phyloP scores from a whole-genome alignment of 2,797 vertebrate genomes.

The Cichlasoma orientale region DNA sequence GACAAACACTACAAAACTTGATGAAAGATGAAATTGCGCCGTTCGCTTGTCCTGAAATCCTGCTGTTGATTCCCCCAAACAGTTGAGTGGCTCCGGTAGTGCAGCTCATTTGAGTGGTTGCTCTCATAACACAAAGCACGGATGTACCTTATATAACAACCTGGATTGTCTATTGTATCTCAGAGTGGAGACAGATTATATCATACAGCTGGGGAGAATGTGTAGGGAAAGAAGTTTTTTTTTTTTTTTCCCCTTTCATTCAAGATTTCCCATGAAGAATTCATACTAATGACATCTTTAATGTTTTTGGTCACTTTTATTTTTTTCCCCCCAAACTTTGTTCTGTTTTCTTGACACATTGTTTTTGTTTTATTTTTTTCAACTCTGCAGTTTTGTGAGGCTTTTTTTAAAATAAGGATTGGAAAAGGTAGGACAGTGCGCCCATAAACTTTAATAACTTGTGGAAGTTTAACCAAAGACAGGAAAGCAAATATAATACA shows the following conservation, averaged over 20 bases:
- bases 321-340: background rate
- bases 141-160: conserved; percentile 73
- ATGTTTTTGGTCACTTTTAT: conserved; percentile 12
- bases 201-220: conserved; percentile 47
- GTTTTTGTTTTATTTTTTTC: background rate
- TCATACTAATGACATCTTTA: conserved; percentile 33
- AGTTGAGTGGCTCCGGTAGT: conserved; percentile 55
- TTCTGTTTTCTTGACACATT: conserved; percentile 14
- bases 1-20: conserved; percentile 57
- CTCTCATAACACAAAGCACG: conserved; percentile 73
- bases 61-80: conserved; percentile 50
- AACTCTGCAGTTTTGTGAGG: background rate
- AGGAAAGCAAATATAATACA: conserved; percentile 35
- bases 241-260: conserved; percentile 7
- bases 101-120: conserved; percentile 58
- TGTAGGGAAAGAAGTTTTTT: conserved; percentile 27
- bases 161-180: conserved; percentile 70
- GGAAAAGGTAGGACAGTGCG: background rate
- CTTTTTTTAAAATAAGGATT: conserved; percentile 4
- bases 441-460: background rate
- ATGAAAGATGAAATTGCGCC: conserved; percentile 67
- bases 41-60: conserved; percentile 58
- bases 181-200: conserved; percentile 63
- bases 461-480: conserved; percentile 28
- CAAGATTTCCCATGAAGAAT: conserved; percentile 28